Percentiles rank a stretch among this genome's conserved stretches.
These are phyloP conservation scores for Oxyteleia sp. DNA, from an alignment of 2,888 invertebrate species.

Conservation along the genomic window DNA sequence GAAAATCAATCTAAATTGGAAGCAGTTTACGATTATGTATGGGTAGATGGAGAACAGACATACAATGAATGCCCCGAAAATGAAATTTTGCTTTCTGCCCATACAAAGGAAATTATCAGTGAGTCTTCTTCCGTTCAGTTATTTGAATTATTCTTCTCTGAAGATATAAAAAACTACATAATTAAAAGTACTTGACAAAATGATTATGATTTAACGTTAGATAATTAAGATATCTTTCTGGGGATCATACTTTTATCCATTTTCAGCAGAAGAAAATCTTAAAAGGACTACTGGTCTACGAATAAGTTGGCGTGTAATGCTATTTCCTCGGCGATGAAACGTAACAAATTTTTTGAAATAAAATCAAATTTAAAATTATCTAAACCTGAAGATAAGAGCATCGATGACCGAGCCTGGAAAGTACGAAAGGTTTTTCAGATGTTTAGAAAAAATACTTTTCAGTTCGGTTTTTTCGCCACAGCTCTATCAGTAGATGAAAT, in stretches of 20 bases:
- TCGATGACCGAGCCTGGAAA: conserved; percentile 20
- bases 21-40: conserved; percentile 12
- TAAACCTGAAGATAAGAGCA: conserved; percentile 8
- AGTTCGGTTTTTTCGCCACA: conserved; percentile 60
- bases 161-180: conserved; percentile 19
- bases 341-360: conserved; percentile 35
- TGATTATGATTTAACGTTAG: conserved; percentile 2
- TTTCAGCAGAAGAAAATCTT: conserved; percentile 41
- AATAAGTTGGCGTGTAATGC: conserved; percentile 33
- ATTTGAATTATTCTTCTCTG: conserved; percentile 36
- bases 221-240: conserved; percentile 48
- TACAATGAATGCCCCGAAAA: not conserved
- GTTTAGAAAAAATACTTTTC: conserved; percentile 46
- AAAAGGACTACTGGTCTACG: conserved; percentile 48
- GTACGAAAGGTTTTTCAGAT: conserved; percentile 5
- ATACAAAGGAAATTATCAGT: conserved; percentile 15
- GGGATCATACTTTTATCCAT: conserved; percentile 46
- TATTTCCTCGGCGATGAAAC: conserved; percentile 38
- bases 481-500: conserved; percentile 63
- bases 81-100: no score
- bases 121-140: conserved; percentile 17
- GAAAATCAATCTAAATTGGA: conserved; percentile 33
- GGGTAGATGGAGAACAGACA: conserved; percentile 19
- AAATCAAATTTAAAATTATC: conserved; percentile 11
- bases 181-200: conserved; percentile 16